These are phyloP conservation scores for Dipodomys ordii DNA, from an alignment of 2,113 vertebrate genomes.

Conservation along the genomic window DNA sequence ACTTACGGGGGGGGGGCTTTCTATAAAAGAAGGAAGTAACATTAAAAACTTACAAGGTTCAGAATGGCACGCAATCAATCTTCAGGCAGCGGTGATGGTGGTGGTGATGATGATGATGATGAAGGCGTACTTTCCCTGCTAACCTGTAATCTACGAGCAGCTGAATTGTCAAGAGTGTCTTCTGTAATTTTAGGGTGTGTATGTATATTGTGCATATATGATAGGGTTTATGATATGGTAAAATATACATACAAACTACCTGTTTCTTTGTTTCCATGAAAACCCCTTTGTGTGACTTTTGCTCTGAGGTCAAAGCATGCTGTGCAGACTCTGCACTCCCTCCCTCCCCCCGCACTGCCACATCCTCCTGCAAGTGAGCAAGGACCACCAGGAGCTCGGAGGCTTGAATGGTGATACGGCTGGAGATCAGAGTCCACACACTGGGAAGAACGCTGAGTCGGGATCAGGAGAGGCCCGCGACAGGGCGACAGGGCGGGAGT, in stretches of 20 bases:
- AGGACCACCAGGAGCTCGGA: neutral
- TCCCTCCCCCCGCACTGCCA: neutral
- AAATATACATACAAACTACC: neutral
- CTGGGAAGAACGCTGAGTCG: neutral
- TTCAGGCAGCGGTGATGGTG: too few relatives aligned
- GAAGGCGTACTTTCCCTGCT: too few relatives aligned
- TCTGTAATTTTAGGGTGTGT: neutral
- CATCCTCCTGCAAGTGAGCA: neutral
- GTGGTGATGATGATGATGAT: too few relatives aligned
- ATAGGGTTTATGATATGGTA: neutral
- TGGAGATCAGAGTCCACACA: neutral
- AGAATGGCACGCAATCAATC: too few relatives aligned
- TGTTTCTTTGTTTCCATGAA: neutral
- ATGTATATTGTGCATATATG: neutral
- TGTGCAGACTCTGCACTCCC: too few relatives aligned
- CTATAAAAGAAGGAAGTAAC: neutral
- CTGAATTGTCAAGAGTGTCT: neutral
- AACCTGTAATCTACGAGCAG: neutral
- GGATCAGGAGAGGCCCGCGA: neutral
- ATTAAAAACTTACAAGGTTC: neutral
- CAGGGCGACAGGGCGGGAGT: neutral
- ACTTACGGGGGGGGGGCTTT: neutral
- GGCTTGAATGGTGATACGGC: too few relatives aligned
- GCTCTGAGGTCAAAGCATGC: too few relatives aligned
- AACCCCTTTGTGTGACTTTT: neutral